Percentiles rank a stretch among this genome's conserved stretches.
These are phyloP conservation scores for Takifugu ocellatus DNA, from an alignment of 2,797 vertebrate species.

Conservation along the genomic window DNA sequence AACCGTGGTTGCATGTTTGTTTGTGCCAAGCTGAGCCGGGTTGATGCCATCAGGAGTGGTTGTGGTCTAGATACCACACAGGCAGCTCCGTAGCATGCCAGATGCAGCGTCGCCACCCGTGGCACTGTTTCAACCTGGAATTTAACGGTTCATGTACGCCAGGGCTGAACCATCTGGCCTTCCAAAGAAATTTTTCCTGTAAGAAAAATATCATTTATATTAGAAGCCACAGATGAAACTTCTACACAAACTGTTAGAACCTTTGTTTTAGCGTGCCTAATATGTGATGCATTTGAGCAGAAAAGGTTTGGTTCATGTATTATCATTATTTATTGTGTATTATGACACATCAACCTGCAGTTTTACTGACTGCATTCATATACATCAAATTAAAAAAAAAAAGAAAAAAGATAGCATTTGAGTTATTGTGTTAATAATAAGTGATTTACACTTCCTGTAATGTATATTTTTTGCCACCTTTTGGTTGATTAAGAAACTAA, in stretches of 20 bases:
- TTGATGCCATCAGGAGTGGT: conserved; percentile 72
- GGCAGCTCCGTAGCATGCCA: conserved; percentile 62
- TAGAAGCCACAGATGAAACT: conserved; percentile 39
- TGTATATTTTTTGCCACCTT: too few species aligned
- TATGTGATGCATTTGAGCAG: neutral
- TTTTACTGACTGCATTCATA: too few species aligned
- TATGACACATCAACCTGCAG: too few species aligned
- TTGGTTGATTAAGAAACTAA: too few species aligned
- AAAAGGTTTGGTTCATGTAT: too few species aligned
- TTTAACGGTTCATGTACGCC: conserved; percentile 76
- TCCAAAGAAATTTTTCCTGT: conserved; percentile 52
- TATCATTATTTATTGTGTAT: too few species aligned
- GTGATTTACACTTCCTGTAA: too few species aligned
- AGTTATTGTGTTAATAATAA: too few species aligned
- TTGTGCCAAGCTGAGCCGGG: conserved; percentile 60
- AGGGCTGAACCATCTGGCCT: conserved; percentile 75
- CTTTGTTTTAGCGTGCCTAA: neutral
- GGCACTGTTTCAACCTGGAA: conserved; percentile 75
- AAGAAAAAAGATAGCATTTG: too few species aligned
- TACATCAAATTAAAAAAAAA: too few species aligned
- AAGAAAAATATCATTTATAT: conserved; percentile 39
- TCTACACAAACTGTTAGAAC: conserved; percentile 11
- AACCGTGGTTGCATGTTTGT: neutral
- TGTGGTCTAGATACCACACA: conserved; percentile 73
- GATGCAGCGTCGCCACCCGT: conserved; percentile 77